Conservation (phyloP, 2,113 vertebrate species). For the Rattus norvegicus region GRCr8 NC_086032.1:106947001-106947500, state of each 20-base stretch:
- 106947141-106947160: conserved; percentile 3
- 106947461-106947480: conserved; percentile 86
- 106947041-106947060: conserved; percentile 18
- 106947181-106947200: background rate
- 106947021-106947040: background rate
- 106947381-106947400: conserved; percentile 39
- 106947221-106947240: background rate
- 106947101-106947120: background rate
- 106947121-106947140: background rate
- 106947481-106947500: conserved; percentile 85
- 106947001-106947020: conserved; percentile 10
- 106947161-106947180: conserved; percentile 15
- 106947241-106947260: background rate
- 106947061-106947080: conserved; percentile 32
- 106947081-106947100: conserved; percentile 14
- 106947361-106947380: conserved; percentile 59
- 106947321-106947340: background rate
- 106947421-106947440: conserved; percentile 71
- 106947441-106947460: conserved; percentile 77
- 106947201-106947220: background rate
- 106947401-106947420: conserved; percentile 66
- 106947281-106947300: background rate
- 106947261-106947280: background rate
- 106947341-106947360: conserved; percentile 41
- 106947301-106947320: conserved; percentile 36